Conservation (phyloP, 2,888 invertebrate genomes). For the Pyrgus malvae region DNA sequence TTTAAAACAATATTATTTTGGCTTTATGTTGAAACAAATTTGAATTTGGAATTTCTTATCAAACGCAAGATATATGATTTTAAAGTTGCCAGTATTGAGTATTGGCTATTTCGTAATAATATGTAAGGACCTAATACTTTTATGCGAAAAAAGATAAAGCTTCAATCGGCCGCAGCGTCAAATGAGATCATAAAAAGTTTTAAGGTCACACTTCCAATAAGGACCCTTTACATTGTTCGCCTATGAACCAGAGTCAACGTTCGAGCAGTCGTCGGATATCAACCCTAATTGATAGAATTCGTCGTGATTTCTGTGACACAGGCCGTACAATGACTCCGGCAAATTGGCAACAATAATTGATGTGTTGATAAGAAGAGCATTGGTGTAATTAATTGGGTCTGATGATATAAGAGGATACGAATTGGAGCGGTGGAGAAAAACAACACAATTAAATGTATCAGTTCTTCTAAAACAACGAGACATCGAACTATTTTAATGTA, state of each 20-base stretch:
- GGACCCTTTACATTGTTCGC: neutral
- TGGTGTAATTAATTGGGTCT: neutral
- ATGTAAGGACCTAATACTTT: neutral
- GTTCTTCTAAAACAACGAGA: neutral
- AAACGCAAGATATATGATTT: too few relatives aligned
- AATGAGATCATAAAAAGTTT: neutral
- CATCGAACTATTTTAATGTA: too few relatives aligned
- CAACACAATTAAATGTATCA: neutral
- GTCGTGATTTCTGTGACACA: constrained; percentile 10
- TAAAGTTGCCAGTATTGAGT: too few relatives aligned
- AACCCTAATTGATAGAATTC: constrained; percentile 28
- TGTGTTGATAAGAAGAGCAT: neutral
- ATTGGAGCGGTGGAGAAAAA: neutral
- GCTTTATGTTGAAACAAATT: too few relatives aligned
- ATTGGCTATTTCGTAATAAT: too few relatives aligned
- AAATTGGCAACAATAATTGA: constrained; percentile 2
- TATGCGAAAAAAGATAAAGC: neutral
- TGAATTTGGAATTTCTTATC: too few relatives aligned
- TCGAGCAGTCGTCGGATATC: constrained; percentile 10
- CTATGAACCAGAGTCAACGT: constrained; percentile 12
- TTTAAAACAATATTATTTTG: too few relatives aligned
- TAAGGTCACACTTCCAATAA: neutral
- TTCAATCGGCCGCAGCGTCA: neutral
- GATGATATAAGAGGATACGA: too few relatives aligned
- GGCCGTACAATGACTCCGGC: constrained; percentile 15